Base-by-base conservation (phyloP, 1,140 invertebrate genomes). In the Parasteatoda tepidariorum region DNA sequence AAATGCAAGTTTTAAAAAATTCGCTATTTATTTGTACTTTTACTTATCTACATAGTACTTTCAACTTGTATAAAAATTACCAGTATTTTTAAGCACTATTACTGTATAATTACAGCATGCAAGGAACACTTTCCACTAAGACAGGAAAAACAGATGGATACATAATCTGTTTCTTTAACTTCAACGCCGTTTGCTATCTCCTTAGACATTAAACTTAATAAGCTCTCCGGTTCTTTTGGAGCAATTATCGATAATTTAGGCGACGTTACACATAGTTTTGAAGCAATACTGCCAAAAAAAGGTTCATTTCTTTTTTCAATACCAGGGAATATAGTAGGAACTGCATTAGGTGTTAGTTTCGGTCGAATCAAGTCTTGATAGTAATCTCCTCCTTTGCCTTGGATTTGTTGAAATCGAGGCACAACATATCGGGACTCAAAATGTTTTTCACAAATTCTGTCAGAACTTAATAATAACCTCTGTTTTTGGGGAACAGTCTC, bases 391-490 rank as follows among this genome's bases (percentile, higher is more conserved):
- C 15, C 2, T 11, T n/a, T n/a, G n/a, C 0, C 13, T 3, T n/a
- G n/a, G n/a, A 64, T 57, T 34, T 38, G 62, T 33, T 79, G 62
- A 26, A 9, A 79, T 3, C 76, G 76, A 0, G 76, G 34, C 13
- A 79, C 57, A 1, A 79, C 33, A 79, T 18, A 68, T 6, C 48
- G 22, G 24, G 54, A 15, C 9, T 68, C 64, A 28, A 79, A 79
- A 28, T 79, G 76, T 18, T 38, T 79, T 57, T 79, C 76, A n/a
- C 76, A 79, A 38, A 79, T 59, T 34, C 22, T 31, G 31, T 79
- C 64, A 28, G 0, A 57, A 18, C 41, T 79, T 3, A 22, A 6
- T 9, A 79, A 38, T 3, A 34, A 0, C n/a, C 33, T 30, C 3
- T 34, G 28, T 57, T 57, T 73, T 38, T 73, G 70, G 3, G 76